Evolutionary conservation across 2,113 vertebrate species (phyloP).

Genomic region (Rhodinocichla rosea): DNA sequence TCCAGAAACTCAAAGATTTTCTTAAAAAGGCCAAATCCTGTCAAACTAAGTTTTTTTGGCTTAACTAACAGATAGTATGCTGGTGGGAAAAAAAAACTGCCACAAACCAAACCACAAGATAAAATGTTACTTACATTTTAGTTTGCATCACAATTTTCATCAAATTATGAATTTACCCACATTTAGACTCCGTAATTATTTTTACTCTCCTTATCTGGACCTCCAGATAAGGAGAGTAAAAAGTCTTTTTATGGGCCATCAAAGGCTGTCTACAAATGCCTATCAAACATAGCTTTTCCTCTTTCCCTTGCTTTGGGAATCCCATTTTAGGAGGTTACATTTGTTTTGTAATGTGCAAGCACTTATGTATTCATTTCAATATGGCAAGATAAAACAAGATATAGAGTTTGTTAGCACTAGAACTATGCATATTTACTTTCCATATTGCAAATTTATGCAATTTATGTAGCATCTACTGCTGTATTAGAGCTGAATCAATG

Average conservation of each 20-base stretch:
- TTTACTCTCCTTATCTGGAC: neutral
- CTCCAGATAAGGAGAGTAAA: no score
- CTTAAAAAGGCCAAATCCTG: neutral
- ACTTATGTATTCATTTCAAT: neutral
- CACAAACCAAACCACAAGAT: neutral
- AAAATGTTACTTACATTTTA: rapidly evolving
- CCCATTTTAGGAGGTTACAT: neutral
- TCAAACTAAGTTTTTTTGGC: neutral
- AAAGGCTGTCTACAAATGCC: neutral
- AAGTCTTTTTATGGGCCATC: neutral
- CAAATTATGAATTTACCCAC: neutral
- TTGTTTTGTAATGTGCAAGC: neutral
- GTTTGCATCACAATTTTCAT: neutral
- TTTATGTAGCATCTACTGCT: neutral
- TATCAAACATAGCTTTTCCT: neutral
- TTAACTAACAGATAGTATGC: neutral
- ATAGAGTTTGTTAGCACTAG: neutral
- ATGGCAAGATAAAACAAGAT: neutral
- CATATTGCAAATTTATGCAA: neutral
- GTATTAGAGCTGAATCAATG: neutral
- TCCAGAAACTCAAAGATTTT: neutral
- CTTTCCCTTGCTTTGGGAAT: neutral
- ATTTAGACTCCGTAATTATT: neutral
- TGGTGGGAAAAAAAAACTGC: neutral
- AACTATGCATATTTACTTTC: neutral